phyloP scores from a whole-genome alignment of 2,113 vertebrate genomes.

The Hylia prasina region DNA sequence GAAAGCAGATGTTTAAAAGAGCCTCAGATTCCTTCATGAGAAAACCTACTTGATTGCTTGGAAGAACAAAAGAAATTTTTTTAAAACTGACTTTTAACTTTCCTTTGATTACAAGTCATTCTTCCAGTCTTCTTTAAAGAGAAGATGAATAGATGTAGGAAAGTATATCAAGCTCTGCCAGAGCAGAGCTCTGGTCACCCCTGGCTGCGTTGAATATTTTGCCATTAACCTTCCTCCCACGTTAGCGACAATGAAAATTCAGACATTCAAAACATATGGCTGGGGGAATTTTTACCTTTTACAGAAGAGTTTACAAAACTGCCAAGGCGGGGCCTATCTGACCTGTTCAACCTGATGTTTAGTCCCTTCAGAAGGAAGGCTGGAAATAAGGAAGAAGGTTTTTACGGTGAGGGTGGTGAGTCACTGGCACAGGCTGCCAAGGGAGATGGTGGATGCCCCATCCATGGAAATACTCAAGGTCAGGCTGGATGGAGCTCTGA shows the following conservation, averaged over 20 bases:
- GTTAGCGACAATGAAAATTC: accelerated
- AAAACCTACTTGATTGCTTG: not conserved
- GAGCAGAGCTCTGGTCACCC: not conserved
- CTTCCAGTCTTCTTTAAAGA: not conserved
- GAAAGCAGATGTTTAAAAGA: not conserved
- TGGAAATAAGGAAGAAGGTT: not conserved
- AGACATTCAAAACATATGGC: not conserved
- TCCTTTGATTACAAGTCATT: not conserved
- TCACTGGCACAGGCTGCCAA: not conserved
- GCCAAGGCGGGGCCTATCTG: accelerated
- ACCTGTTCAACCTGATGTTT: not conserved
- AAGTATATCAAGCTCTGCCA: not conserved
- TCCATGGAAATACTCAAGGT: not conserved
- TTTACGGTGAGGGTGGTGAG: not conserved
- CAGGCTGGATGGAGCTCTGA: not conserved
- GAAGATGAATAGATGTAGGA: not conserved
- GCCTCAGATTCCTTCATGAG: not conserved
- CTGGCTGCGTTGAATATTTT: not conserved
- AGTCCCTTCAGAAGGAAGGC: not conserved
- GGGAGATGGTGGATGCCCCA: not conserved
- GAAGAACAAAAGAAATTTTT: not conserved
- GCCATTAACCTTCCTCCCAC: not conserved
- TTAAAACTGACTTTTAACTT: not conserved
- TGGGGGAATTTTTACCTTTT: not conserved
- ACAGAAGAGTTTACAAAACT: not conserved